A percentile compares a stretch with the other conserved stretches of the same genome.
Conservation (phyloP, 1,140 invertebrate genomes). For the Eulimnadia texana region DNA sequence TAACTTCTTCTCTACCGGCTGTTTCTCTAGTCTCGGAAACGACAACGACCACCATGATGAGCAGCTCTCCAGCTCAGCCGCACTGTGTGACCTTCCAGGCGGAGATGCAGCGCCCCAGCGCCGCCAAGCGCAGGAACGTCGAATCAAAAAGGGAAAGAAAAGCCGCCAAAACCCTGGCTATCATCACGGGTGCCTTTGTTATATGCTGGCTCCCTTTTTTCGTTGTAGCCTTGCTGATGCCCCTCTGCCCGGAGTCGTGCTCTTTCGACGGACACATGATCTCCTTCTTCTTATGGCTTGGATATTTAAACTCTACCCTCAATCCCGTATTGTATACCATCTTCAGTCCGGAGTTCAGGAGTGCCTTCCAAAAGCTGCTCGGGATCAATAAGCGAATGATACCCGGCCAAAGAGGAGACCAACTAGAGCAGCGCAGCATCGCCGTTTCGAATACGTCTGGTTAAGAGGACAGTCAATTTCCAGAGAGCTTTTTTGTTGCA, state of each 20-base stretch:
- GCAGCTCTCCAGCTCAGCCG: neutral
- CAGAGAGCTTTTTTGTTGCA: no score
- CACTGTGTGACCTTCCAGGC: no score
- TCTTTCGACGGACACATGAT: constrained; percentile 57
- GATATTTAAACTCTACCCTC: constrained; percentile 77
- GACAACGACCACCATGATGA: neutral
- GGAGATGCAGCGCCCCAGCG: no score
- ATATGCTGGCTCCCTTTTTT: constrained; percentile 90
- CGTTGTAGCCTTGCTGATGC: constrained; percentile 70
- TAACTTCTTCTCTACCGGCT: neutral
- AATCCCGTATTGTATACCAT: constrained; percentile 82
- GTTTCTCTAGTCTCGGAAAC: neutral
- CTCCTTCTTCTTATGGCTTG: constrained; percentile 73
- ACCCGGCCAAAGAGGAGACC: neutral
- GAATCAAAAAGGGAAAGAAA: constrained; percentile 74
- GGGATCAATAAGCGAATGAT: constrained; percentile 1
- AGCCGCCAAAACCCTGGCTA: constrained; percentile 81
- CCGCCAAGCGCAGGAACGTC: constrained; percentile 21
- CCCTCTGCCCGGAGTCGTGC: constrained; percentile 56
- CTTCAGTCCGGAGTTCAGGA: constrained; percentile 74
- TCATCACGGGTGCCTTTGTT: constrained; percentile 83
- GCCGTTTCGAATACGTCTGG: neutral
- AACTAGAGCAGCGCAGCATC: neutral
- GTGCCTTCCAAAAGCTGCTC: constrained; percentile 68
- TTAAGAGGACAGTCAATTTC: no score